Percentiles rank a stretch among this genome's conserved stretches.
Conservation (phyloP, 1,140 invertebrate genomes). For the Papilio glaucus region DNA sequence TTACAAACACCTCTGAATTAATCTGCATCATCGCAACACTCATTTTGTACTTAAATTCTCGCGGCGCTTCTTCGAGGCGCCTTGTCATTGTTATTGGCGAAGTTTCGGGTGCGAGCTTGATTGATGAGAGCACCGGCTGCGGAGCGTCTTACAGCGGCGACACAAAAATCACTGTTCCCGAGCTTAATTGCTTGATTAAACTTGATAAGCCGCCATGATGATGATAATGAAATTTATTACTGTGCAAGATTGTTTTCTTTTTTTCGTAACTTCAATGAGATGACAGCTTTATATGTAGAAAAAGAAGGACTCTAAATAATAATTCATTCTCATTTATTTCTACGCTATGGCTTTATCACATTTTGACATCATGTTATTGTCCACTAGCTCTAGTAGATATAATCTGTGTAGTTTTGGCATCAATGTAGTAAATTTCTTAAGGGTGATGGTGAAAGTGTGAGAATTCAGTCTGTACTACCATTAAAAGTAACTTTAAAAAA, state of each 20-base stretch:
- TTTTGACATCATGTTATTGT: too few species aligned
- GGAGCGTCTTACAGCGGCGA: conserved; percentile 22
- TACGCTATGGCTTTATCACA: too few species aligned
- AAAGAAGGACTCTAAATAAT: too few species aligned
- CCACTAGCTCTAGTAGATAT: too few species aligned
- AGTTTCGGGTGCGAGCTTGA: conserved; percentile 27
- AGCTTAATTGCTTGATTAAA: conserved; percentile 27
- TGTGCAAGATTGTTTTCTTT: neutral
- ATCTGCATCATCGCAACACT: neutral
- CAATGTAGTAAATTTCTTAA: too few species aligned
- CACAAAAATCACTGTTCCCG: conserved; percentile 29
- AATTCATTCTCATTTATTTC: too few species aligned
- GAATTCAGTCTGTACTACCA: too few species aligned
- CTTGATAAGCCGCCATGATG: conserved; percentile 17
- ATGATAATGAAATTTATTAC: neutral
- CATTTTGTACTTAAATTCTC: conserved; percentile 27
- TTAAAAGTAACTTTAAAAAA: too few species aligned
- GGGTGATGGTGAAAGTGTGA: too few species aligned
- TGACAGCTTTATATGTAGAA: too few species aligned
- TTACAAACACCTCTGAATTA: neutral
- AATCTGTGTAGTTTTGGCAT: too few species aligned
- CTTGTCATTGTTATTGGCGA: conserved; percentile 34
- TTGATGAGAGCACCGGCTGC: conserved; percentile 32
- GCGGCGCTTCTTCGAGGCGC: conserved; percentile 5
- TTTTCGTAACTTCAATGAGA: neutral